Base-by-base conservation (phyloP, 2,888 invertebrate species). In the Desoria tigrina region DNA sequence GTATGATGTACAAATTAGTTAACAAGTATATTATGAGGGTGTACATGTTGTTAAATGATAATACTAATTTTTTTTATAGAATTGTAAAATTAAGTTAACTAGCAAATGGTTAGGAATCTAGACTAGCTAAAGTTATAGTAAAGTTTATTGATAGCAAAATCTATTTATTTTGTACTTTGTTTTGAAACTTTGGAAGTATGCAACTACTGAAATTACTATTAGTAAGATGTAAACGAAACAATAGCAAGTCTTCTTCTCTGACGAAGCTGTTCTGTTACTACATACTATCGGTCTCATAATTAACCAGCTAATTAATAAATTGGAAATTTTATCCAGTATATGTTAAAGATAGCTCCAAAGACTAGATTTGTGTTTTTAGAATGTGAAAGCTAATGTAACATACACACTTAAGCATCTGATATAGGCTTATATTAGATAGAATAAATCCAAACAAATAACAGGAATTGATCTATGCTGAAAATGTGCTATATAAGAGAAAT, bases 391-490 rank as follows among this genome's bases (percentile, higher is more conserved):
- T 45, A 45, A 16, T 21, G 45, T 45, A n/a, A n/a, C n/a, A n/a
- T 18, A 45, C 45, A 18, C 21, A 11, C 16, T 6, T 21, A 45
- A 45, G 16, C 45, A 45, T 45, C 6, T 45, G 16, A 18, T 45
- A 45, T 21, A 45, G n/a, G 16, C n/a, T 45, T 11, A 18, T n/a
- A n/a, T n/a, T n/a, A n/a, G 39, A 11, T 45, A 45, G 45, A 45
- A 18, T 45, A 45, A 45, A 21, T 16, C 45, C 16, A 45, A 18
- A 18, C 45, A 45, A 55, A 55, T 55, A 55, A 55, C 32, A 55
- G 55, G 55, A 55, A 55, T 55, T 27, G n/a, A 55, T 55, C 55
- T 55, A 55, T 55, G 55, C 55, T 55, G 55, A 55, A 32, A 55
- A 55, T 55, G 55, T 55, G 55, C 55, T 55, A 55, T 55, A 55